phyloP scores from a whole-genome alignment of 2,888 invertebrate genomes.

The Aspidapion aeneum region DNA sequence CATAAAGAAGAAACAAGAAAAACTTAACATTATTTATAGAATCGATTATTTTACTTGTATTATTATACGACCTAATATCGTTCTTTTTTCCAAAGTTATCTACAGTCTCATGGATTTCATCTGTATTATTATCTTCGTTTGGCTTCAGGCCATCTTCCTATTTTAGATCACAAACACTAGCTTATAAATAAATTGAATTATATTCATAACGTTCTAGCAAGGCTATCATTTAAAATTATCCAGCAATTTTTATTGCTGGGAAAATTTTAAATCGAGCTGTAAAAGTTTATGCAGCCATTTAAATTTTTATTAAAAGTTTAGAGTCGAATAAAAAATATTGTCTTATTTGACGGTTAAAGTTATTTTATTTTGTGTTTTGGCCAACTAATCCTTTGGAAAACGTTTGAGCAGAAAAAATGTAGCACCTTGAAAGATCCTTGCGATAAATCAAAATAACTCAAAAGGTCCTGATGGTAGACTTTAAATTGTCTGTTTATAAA shows the following conservation, averaged over 20 bases:
- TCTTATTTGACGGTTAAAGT: not conserved
- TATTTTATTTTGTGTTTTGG: not conserved
- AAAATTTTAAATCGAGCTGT: too few relatives aligned
- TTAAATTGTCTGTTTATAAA: constrained; percentile 35
- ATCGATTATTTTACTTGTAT: too few relatives aligned
- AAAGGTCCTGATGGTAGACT: constrained; percentile 36
- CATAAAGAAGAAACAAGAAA: too few relatives aligned
- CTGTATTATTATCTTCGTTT: not conserved
- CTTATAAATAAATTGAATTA: not conserved
- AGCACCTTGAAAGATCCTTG: constrained; percentile 19
- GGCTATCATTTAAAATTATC: not conserved
- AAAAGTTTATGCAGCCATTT: too few relatives aligned
- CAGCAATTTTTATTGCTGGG: too few relatives aligned
- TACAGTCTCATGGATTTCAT: not conserved
- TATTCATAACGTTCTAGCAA: not conserved
- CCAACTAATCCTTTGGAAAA: not conserved
- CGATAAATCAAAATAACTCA: constrained; percentile 39
- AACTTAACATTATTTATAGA: too few relatives aligned
- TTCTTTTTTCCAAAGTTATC: not conserved
- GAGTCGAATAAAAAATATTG: too few relatives aligned
- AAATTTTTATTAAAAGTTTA: too few relatives aligned
- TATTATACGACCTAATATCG: too few relatives aligned
- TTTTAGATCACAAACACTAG: not conserved
- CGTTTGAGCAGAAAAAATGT: not conserved
- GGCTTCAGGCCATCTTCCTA: not conserved